A percentile compares a stretch with the other conserved stretches of the same genome.
phyloP scores from a whole-genome alignment of 2,888 invertebrate species.

The Tinea trinotella region DNA sequence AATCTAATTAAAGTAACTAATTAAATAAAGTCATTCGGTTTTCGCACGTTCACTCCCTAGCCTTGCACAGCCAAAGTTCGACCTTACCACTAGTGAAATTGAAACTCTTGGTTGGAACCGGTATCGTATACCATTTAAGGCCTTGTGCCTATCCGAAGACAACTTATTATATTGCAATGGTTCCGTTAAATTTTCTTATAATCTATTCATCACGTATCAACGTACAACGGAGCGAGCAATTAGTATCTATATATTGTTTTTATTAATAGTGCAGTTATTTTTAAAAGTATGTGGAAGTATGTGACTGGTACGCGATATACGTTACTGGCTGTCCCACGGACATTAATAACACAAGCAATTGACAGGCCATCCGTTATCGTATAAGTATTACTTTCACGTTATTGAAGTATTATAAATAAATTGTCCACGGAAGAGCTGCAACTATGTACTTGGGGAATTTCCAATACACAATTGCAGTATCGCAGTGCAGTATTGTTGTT shows the following conservation, averaged over 20 bases:
- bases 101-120: conserved; percentile 35
- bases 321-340: neutral
- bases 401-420: no score
- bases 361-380: neutral
- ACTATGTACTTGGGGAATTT: no score
- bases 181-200: neutral
- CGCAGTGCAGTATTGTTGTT: no score
- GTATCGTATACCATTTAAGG: conserved; percentile 28
- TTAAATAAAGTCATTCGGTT: conserved; percentile 19
- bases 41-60: conserved; percentile 45
- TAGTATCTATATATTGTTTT: no score
- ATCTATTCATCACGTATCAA: neutral
- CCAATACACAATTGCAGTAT: no score
- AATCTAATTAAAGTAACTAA: no score
- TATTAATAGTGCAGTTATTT: no score
- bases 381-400: no score
- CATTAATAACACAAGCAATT: neutral
- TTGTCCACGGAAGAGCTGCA: no score
- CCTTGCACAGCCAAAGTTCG: conserved; percentile 42
- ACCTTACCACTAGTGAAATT: conserved; percentile 67
- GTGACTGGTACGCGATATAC: neutral
- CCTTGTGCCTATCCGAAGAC: conserved; percentile 9
- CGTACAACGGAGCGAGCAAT: neutral
- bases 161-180: neutral
- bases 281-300: neutral